Evolutionary conservation across 2,888 invertebrate genomes (phyloP).

Genomic region (Stenotaenia linearis): DNA sequence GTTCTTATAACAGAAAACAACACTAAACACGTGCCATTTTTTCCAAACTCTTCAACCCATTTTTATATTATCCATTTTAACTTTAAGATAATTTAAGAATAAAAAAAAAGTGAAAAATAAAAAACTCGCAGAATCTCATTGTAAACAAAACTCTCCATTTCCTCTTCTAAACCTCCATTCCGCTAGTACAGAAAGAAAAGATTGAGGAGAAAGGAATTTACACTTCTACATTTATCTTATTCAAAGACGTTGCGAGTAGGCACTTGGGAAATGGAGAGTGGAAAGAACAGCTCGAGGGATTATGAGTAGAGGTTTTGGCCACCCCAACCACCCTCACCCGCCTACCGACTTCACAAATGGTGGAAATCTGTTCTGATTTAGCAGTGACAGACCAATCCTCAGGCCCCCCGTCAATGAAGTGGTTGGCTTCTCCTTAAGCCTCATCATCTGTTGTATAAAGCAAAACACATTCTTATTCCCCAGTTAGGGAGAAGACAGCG

Average conservation of each 20-base stretch:
- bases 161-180: background rate
- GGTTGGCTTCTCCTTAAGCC: slow-evolving; percentile 19
- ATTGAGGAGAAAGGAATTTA: slow-evolving; percentile 1
- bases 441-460: slow-evolving; percentile 12
- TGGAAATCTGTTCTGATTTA: slow-evolving; percentile 11
- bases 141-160: slow-evolving; percentile 13
- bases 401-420: background rate
- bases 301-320: slow-evolving; percentile 11
- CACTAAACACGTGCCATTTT: background rate
- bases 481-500: background rate
- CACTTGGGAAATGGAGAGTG: slow-evolving; percentile 19
- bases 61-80: background rate
- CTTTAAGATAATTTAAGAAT: background rate
- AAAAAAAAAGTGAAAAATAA: background rate
- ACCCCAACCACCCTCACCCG: slow-evolving; percentile 1
- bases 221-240: slow-evolving; percentile 15
- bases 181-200: background rate
- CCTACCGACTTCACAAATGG: slow-evolving; percentile 10
- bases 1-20: background rate
- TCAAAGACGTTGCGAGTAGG: slow-evolving; percentile 17
- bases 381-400: slow-evolving; percentile 14
- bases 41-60: background rate
- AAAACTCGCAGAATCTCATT: background rate
- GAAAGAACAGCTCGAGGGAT: slow-evolving; percentile 11
- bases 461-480: background rate